Conservation (phyloP, 1,140 invertebrate species). For the Asobara japonica region DNA sequence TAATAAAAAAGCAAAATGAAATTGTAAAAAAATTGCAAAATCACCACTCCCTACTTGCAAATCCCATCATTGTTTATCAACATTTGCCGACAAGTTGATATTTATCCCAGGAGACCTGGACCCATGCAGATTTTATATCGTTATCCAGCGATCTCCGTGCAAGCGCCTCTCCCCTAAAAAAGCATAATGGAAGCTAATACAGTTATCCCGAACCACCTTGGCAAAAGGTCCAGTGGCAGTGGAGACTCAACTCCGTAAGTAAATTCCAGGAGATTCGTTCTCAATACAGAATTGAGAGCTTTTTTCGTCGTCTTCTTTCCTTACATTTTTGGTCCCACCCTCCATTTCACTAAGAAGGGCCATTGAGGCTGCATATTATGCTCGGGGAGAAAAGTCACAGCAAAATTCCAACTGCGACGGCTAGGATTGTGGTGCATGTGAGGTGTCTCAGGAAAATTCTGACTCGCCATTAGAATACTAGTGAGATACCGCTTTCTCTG, state of each 20-base stretch:
- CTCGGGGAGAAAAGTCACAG: no score
- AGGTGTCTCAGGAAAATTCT: no score
- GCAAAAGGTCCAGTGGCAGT: not conserved
- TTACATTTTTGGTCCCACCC: not conserved
- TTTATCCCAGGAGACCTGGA: slow-evolving; percentile 5
- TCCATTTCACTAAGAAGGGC: slow-evolving; percentile 40
- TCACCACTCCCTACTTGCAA: no score
- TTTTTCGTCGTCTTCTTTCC: not conserved
- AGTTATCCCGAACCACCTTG: slow-evolving; percentile 21
- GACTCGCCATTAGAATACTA: no score
- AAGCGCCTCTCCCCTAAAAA: not conserved
- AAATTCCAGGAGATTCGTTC: slow-evolving; percentile 57
- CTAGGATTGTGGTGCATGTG: no score
- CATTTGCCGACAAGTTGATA: not conserved
- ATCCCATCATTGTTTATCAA: not conserved
- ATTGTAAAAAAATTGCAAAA: no score
- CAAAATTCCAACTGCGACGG: no score
- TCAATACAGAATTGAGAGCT: not conserved
- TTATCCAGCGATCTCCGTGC: not conserved
- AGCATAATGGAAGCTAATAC: slow-evolving; percentile 26
- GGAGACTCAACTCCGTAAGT: slow-evolving; percentile 50
- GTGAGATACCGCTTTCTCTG: no score
- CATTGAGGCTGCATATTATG: no score
- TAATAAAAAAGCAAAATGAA: no score
- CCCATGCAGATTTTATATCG: slow-evolving; percentile 27